Conservation (phyloP, 1,140 invertebrate genomes). For the Zaprionus africanus region DNA sequence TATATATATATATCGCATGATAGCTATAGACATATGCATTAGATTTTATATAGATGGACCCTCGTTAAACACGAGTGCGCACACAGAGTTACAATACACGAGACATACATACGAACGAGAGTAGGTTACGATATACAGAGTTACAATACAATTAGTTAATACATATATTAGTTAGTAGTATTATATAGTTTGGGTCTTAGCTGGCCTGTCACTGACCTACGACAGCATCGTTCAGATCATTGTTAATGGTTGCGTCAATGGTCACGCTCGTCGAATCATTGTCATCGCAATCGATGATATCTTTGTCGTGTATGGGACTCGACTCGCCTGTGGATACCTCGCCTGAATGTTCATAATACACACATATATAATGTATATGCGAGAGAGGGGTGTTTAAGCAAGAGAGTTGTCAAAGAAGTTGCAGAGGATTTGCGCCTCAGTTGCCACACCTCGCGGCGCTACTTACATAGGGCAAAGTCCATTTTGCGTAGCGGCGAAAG, state of each 20-base stretch:
- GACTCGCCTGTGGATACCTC: conserved; percentile 87
- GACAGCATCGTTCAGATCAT: conserved; percentile 84
- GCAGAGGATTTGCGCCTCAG: conserved; percentile 31
- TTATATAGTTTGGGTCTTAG: conserved; percentile 9
- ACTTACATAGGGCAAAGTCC: conserved; percentile 90
- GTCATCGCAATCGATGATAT: conserved; percentile 86
- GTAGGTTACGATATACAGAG: conserved; percentile 24
- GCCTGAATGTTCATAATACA: conserved; percentile 84
- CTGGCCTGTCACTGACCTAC: conserved; percentile 87
- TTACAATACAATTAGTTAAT: conserved; percentile 23
- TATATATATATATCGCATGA: conserved; percentile 1
- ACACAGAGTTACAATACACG: conserved; percentile 14
- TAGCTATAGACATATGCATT: conserved; percentile 48
- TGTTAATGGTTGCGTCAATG: conserved; percentile 85
- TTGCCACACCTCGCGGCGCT: conserved; percentile 3
- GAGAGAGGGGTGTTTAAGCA: conserved; percentile 43
- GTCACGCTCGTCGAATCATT: conserved; percentile 85
- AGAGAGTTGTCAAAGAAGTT: conserved; percentile 38
- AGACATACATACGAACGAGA: conserved; percentile 22
- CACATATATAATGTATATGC: not conserved
- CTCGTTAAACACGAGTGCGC: conserved; percentile 13
- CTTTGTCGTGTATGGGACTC: conserved; percentile 91
- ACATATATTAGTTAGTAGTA: not conserved
- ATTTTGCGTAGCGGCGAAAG: conserved; percentile 85
- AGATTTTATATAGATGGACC: conserved; percentile 29